These are phyloP conservation scores for Aphis craccivora DNA, from an alignment of 1,140 invertebrate genomes.

Conservation along the genomic window DNA sequence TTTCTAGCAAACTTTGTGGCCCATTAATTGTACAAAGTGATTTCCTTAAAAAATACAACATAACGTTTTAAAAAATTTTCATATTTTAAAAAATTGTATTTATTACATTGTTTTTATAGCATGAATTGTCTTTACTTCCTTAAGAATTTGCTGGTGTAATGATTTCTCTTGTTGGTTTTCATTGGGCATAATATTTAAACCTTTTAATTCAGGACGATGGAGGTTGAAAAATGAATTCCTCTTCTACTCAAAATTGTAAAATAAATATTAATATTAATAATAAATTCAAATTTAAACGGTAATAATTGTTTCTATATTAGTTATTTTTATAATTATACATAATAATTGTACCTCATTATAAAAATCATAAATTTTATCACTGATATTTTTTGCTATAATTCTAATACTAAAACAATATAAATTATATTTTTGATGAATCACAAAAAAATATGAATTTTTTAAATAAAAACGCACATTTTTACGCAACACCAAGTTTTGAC, in stretches of 20 bases:
- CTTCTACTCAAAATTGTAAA: slow-evolving; percentile 31
- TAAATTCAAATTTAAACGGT: neutral
- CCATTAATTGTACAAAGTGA: neutral
- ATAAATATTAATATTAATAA: neutral
- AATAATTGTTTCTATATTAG: neutral
- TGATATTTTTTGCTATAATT: too few species aligned
- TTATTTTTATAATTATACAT: neutral
- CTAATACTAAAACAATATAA: too few species aligned
- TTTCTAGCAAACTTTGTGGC: neutral
- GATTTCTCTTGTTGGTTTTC: slow-evolving; percentile 19
- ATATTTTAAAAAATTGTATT: neutral
- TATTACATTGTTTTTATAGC: slow-evolving; percentile 19
- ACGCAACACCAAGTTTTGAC: too few species aligned
- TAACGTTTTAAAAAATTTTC: neutral
- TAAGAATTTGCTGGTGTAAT: slow-evolving; percentile 33
- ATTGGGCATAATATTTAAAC: slow-evolving; percentile 3
- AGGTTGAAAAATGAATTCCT: slow-evolving; percentile 49
- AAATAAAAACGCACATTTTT: too few species aligned
- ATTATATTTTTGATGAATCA: too few species aligned
- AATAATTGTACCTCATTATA: too few species aligned
- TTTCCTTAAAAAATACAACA: neutral
- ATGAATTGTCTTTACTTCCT: slow-evolving; percentile 29
- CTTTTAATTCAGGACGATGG: slow-evolving; percentile 53
- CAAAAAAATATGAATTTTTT: too few species aligned
- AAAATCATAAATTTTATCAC: too few species aligned